Percentiles rank a stretch among this genome's conserved stretches.
Conservation (phyloP, 2,888 invertebrate species). For the Lordiphosa fenestrarum region DNA sequence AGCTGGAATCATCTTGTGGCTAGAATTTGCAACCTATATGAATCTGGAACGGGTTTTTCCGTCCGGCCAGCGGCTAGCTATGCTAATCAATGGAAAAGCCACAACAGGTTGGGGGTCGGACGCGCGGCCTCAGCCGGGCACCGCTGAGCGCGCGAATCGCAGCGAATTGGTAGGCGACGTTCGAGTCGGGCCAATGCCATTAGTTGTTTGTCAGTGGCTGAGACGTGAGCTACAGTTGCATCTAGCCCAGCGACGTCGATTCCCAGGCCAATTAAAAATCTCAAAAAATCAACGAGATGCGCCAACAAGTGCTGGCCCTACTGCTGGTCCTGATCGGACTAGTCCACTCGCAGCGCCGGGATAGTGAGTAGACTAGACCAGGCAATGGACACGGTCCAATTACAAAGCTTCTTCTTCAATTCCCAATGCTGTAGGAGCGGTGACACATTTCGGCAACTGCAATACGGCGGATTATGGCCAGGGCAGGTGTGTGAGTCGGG, state of each 20-base stretch:
- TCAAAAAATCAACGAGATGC: background rate
- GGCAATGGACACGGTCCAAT: too few relatives aligned
- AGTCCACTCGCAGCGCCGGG: background rate
- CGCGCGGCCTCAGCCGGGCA: constrained; percentile 20
- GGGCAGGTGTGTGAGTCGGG: constrained; percentile 36
- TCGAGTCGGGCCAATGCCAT: constrained; percentile 12
- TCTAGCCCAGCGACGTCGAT: constrained; percentile 6
- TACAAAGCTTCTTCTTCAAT: background rate
- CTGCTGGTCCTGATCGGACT: background rate
- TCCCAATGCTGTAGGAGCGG: constrained; percentile 8
- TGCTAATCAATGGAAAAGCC: constrained; percentile 30
- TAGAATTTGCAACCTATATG: constrained; percentile 9
- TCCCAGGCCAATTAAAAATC: background rate
- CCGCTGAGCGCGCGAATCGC: constrained; percentile 1
- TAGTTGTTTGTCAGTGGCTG: constrained; percentile 39
- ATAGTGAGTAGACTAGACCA: constrained; percentile 2
- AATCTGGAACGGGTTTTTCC: constrained; percentile 39
- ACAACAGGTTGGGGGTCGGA: constrained; percentile 21
- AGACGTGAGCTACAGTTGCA: constrained; percentile 19
- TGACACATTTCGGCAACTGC: constrained; percentile 47
- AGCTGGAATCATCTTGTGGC: constrained; percentile 17
- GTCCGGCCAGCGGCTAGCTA: constrained; percentile 1
- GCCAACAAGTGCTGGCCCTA: too few relatives aligned
- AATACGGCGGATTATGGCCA: constrained; percentile 31
- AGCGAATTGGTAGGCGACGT: constrained; percentile 1